Conservation (phyloP, 2,888 invertebrate species). For the Macropis europaea region DNA sequence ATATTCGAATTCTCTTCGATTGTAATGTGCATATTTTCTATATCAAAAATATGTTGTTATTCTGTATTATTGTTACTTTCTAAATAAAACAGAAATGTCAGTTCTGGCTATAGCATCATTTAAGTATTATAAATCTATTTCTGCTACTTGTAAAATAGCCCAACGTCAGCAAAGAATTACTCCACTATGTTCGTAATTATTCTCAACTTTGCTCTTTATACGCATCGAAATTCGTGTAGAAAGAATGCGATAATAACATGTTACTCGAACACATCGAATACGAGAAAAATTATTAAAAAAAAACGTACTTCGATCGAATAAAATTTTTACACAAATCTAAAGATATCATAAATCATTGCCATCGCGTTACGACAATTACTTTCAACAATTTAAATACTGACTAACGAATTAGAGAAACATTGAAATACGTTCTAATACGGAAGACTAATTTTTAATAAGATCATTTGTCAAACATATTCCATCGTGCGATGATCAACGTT, state of each 20-base stretch:
- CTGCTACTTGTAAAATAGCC: conserved; percentile 63
- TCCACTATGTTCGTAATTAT: conserved; percentile 41
- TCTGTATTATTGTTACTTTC: conserved; percentile 66
- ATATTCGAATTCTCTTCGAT: conserved; percentile 51
- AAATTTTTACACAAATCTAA: conserved; percentile 43
- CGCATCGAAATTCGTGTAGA: not conserved
- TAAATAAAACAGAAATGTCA: conserved; percentile 66
- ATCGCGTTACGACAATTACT: conserved; percentile 17
- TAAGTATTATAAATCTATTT: conserved; percentile 61
- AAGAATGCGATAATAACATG: conserved; percentile 13
- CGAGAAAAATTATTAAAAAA: conserved; percentile 26
- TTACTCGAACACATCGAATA: conserved; percentile 7
- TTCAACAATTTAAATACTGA: conserved; percentile 46
- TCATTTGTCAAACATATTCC: conserved; percentile 43
- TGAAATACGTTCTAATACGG: conserved; percentile 62
- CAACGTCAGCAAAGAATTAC: conserved; percentile 69
- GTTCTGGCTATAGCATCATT: conserved; percentile 63
- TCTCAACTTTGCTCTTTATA: conserved; percentile 7
- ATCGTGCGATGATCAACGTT: conserved; percentile 34
- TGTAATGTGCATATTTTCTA: conserved; percentile 68
- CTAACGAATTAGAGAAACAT: conserved; percentile 48
- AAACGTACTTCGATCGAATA: conserved; percentile 30
- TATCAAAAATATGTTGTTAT: conserved; percentile 73
- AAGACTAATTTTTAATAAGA: conserved; percentile 70
- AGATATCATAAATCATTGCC: conserved; percentile 41